Base-by-base conservation (phyloP, 2,888 invertebrate species). In the Polydesmus complanatus region DNA sequence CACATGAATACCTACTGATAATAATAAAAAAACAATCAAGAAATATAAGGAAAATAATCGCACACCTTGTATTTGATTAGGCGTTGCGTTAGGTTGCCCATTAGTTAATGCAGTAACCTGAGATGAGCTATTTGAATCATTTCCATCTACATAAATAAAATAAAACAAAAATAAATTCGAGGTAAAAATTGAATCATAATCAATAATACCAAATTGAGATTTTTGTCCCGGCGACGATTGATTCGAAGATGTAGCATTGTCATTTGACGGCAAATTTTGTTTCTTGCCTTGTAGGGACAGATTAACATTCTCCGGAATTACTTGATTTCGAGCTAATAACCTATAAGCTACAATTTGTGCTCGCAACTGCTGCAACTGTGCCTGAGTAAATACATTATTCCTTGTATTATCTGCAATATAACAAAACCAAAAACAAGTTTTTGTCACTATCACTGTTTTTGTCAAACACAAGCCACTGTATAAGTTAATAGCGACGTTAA, bases 321-420 rank as follows among this genome's bases (percentile, higher is more conserved):
- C 88, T 73, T 94, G 92, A 75, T 91, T 94, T 65, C 95, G 81
- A 19, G 94, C 89, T 64, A 96, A 77, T 70, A 88, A 80, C 62
- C 94, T 83, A 73, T 95, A 96, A 0, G 94, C 95, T 78, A 91
- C 88, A 69, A 96, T 95, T 77, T 97, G 96, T 8, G 92, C 79
- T 61, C 91, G 82, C 54, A 96, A 76, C 77, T 95, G 93, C 67
- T 87, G 84, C 66, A 95, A 81, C 73, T 96, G 95, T 64, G 80
- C 37, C 5, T 5, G 14, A 37, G 37, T 37, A 37, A 37, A 37
- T 37, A 37, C 37, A 37, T 5, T 37, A 5, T 37, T 5, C 37
- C 37, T 37, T 8, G 37, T 37, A 14, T 37, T 37, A 8, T 37
- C 37, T 37, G 14, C n/a, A n/a, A n/a, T n/a, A n/a, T n/a, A n/a